Base-by-base conservation (phyloP, 2,888 invertebrate genomes). In the Teleiodes luculella region DNA sequence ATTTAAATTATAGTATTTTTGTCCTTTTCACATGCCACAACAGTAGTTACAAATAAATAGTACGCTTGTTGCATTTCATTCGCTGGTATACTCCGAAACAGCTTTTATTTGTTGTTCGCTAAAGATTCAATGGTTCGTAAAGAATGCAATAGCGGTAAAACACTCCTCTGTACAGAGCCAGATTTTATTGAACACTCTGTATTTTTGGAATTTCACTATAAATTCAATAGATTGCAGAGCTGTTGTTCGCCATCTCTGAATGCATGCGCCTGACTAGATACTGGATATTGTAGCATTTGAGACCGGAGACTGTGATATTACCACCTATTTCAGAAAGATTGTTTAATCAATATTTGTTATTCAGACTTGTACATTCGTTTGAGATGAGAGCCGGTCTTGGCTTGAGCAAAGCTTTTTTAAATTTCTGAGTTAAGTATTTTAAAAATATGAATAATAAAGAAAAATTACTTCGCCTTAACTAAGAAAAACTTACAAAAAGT, bases 111-210 rank as follows among this genome's bases (percentile, higher is more conserved):
- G 37, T 37, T 37, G 28, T 73, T 65, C 76, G 74, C 74, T 76
- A 74, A 77, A 74, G 73, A 75, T 69, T 80, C 80, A 82, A 83
- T 83, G 83, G 77, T 64, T 82, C 74, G 83, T 77, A 76, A 78
- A 80, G 70, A 78, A 76, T 76, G 78, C 77, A 74, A 69, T 71
- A 67, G 69, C 74, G 67, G 72, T 80, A 74, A 75, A 79, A 73
- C 66, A 72, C 67, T 65, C 59, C 58, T 66, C 64, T 59, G 61
- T 64, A 57, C 49, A 18, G 50, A 72, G 35, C 39, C 18, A 69
- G 61, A 66, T 68, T 73, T 69, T 61, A 64, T 63, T 61, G 63
- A 64, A 68, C 64, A 65, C 66, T 57, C 67, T 67, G 66, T 74
- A 72, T 76, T 72, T 73, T 72, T 49, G 48, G 46, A 53, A 53